phyloP scores from a whole-genome alignment of 2,797 vertebrate genomes.

The Bryconaethiops microstoma region DNA sequence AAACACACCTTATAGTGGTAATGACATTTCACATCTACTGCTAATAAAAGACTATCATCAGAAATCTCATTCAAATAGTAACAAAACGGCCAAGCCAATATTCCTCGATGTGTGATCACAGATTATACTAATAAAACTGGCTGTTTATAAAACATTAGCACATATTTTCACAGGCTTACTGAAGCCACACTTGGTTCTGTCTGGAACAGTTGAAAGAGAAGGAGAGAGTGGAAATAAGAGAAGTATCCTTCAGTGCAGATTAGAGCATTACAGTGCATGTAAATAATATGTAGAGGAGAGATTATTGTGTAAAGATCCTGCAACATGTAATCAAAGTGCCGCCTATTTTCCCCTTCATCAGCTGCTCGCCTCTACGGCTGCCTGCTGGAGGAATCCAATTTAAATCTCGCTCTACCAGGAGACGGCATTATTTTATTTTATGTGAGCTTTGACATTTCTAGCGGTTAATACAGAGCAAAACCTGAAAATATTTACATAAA shows the following conservation, averaged over 20 bases:
- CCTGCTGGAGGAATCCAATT: conserved; percentile 84
- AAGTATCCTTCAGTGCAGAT: conserved; percentile 76
- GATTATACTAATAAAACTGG: conserved; percentile 75
- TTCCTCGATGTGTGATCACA: conserved; percentile 74
- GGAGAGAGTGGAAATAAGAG: conserved; percentile 61
- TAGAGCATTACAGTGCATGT: conserved; percentile 76
- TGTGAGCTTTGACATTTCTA: conserved; percentile 89
- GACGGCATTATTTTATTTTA: conserved; percentile 88
- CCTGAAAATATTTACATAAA: conserved; percentile 86
- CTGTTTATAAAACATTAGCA: conserved; percentile 76
- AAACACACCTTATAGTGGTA: background rate
- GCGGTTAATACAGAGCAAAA: conserved; percentile 83
- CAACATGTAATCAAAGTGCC: conserved; percentile 85
- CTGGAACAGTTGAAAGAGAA: conserved; percentile 57
- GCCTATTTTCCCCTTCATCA: conserved; percentile 84
- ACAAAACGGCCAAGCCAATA: conserved; percentile 56
- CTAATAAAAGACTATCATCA: conserved; percentile 4
- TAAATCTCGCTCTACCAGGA: conserved; percentile 83
- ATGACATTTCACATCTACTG: background rate
- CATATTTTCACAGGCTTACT: conserved; percentile 74
- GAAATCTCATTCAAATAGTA: conserved; percentile 35
- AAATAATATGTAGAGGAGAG: conserved; percentile 81
- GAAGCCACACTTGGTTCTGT: conserved; percentile 65
- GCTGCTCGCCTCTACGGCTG: conserved; percentile 63
- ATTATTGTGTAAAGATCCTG: conserved; percentile 84